Evolutionary conservation across 2,888 invertebrate genomes (phyloP), one percentile per base, ranked within the genome.

Genomic region (Protophormia terraenovae): DNA sequence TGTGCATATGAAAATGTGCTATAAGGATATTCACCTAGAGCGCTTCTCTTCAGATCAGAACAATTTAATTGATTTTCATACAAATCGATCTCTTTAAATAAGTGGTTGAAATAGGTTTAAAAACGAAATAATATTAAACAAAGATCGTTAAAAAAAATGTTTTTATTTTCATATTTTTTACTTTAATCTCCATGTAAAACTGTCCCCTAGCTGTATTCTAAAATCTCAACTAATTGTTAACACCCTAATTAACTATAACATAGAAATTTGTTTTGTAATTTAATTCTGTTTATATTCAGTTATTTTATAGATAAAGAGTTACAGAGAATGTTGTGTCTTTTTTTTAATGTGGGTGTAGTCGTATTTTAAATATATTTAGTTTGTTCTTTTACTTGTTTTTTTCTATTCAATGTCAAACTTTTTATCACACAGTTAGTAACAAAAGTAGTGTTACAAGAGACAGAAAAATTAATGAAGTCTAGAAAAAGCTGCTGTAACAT

Each of bases 341-440:
- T 41, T 76, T 53, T 19, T 14, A 38, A 64, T n/a, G 64, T 66
- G 64, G 64, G 76, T 38, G 76, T 38, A n/a, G 38, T 38, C 7
- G 32, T 75, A 35, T 27, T 53, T 41, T n/a, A 64, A 53, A 66
- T 55, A 53, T 29, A 8, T 53, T 55, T 53, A 19, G 22, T 47
- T 32, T 6, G 47, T 38, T 64, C 6, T 10, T 8, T n/a, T n/a
- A n/a, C 10, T 19, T 32, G 71, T 32, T 53, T 53, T 22, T 64
- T 53, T 64, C 29, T 64, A 29, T 75, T 73, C 50, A 62, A 41
- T 66, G 27, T 66, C 38, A 27, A 62, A 35, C 1, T 27, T 35
- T 38, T 35, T 16, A 22, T n/a, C 19, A 10, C 32, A 62, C 60
- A 73, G 32, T 16, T 16, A 35, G 62, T 27, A 3, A 19, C 7